Base-by-base conservation (phyloP, 2,797 vertebrate species). In the Miichthys miiuy region DNA sequence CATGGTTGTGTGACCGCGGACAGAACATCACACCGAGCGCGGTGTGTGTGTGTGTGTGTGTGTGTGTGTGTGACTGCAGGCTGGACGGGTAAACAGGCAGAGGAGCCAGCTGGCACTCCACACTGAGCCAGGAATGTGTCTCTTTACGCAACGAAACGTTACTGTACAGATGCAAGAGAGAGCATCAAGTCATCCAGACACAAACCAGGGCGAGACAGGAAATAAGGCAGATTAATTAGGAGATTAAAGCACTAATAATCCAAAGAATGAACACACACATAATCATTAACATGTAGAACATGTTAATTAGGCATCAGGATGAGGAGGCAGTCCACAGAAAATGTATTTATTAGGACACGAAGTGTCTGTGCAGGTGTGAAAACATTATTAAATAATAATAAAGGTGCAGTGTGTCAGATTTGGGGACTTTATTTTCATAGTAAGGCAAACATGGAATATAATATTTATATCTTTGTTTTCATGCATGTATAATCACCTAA, bases 101-200 rank as follows among this genome's bases (percentile, higher is more conserved):
- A 74, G 51, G 50, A 68, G 68, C 64, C 87, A 83, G 82, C 78
- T 76, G 83, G 84, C 72, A 38, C 21, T 7, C 7, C n/a, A 0
- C 18, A 67, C 65, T 11, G 16, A 80, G 55, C 72, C 80, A 73
- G 74, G 81, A 86, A 86, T 81, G 66, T 77, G 47, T 64, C 58
- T 55, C 56, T 72, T 73, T 56, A 63, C 60, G 73, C 70, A 78
- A 50, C 75, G 16, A 20, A 47, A 47, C 17, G 48, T 50, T 10
- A 72, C 79, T 44, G 58, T 25, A 25, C 66, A 67, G 58, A 82
- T 51, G 55, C 48, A 27, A 23, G 27, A 58, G 27, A 58, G n/a
- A 6, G 44, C 57, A 20, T 44, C 77, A 50, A 68, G 66, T n/a
- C 46, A 20, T 4, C 6, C 30, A 51, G 38, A 81, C 62, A 47